Conservation (phyloP, 2,888 invertebrate genomes). For the Myathropa florea region DNA sequence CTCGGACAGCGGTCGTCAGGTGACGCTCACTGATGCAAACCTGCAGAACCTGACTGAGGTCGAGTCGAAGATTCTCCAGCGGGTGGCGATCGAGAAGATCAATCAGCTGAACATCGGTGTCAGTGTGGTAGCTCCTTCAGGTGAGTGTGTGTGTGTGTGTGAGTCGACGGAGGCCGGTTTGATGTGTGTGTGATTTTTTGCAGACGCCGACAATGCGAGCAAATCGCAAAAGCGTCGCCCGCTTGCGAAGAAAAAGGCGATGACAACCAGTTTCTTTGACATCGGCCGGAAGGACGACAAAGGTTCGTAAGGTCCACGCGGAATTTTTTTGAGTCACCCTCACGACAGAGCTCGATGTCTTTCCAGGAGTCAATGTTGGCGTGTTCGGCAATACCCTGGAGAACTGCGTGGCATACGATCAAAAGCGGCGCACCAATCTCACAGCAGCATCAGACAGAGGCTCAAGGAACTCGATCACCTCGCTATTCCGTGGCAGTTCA, state of each 20-base stretch:
- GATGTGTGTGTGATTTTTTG: slow-evolving; percentile 3
- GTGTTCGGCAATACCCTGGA: slow-evolving; percentile 92
- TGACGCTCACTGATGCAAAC: slow-evolving; percentile 84
- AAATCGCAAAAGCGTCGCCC: slow-evolving; percentile 87
- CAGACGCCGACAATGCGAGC: slow-evolving; percentile 72
- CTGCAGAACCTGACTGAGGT: slow-evolving; percentile 86
- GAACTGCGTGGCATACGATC: slow-evolving; percentile 92
- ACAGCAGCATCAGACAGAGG: slow-evolving; percentile 78
- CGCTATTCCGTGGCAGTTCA: slow-evolving; percentile 81
- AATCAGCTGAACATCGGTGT: slow-evolving; percentile 93
- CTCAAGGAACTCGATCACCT: slow-evolving; percentile 88
- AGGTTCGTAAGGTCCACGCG: slow-evolving; percentile 62
- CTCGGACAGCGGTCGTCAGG: slow-evolving; percentile 84
- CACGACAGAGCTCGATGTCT: not conserved
- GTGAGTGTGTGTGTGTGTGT: slow-evolving; percentile 79
- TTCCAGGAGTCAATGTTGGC: slow-evolving; percentile 69
- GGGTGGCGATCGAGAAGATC: slow-evolving; percentile 92
- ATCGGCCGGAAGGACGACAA: slow-evolving; percentile 87
- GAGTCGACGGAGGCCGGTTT: not conserved
- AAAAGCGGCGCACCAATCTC: slow-evolving; percentile 75
- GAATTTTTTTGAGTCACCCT: not conserved
- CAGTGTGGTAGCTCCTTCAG: slow-evolving; percentile 89
- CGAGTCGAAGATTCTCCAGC: slow-evolving; percentile 89
- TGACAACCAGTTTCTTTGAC: slow-evolving; percentile 94
- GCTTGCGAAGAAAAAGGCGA: slow-evolving; percentile 92